Base-by-base conservation (phyloP, 2,113 vertebrate genomes). In the Pogonocichla stellata region DNA sequence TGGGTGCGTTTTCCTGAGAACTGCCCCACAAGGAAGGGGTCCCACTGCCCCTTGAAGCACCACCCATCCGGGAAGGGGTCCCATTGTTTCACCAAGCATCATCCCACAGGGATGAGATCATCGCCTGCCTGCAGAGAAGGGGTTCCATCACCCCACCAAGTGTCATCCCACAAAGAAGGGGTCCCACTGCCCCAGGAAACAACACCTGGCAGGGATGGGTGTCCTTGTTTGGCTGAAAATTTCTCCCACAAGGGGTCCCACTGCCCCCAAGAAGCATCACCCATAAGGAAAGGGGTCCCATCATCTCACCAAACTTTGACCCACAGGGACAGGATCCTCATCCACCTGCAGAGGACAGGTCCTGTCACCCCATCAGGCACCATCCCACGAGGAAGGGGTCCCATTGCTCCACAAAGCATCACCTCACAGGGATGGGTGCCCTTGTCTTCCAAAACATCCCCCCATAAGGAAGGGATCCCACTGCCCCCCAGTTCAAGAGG, bases 251-350 rank as follows among this genome's bases (percentile, higher is more conserved):
- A 34, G 26, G 20, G 12, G 9, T 61, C 29, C 40, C 31, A 24
- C 40, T 62, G 48, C 5, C 17, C 47, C 29, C 40, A 12, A 3
- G 7, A 58, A 34, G 29, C 6, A 9, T 34, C 54, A 31, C 5
- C 24, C 7, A 0, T 17, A 36, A 70, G 34, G 7, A 10, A 67
- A 69, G 9, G 7, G 13, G 7, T 34, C 50, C 6, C 13, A 5
- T 11, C 3, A 3, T 11, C 26, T 43, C 50, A 15, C 23, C 19
- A 25, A 70, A 15, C 4, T 24, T 17, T 1, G 1, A 2, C 8
- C 15, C 7, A 1, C 2, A 8, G 53, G 16, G 51, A 60, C 1
- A 9, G 23, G n/a, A 23, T 43, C 15, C 23, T 71, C 51, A 16
- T 10, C 16, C 6, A 1, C 51, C 33, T 23, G 19, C 22, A 53